These are phyloP conservation scores for Papilio elwesi DNA, from an alignment of 2,888 invertebrate genomes.

Conservation along the genomic window DNA sequence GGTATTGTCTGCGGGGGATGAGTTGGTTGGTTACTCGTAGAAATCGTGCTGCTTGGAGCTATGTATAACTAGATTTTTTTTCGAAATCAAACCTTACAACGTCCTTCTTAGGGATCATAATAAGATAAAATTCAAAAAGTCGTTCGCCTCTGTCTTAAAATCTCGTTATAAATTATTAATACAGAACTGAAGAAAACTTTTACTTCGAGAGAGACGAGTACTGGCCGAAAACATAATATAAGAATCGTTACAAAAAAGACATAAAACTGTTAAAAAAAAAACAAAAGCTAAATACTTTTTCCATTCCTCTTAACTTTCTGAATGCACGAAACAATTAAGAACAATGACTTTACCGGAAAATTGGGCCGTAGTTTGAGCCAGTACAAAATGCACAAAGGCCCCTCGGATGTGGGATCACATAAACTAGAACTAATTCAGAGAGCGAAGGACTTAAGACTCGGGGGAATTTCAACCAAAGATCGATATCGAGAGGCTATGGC, in stretches of 20 bases:
- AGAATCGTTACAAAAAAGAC: neutral
- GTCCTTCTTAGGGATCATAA: constrained; percentile 4
- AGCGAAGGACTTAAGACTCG: constrained; percentile 71
- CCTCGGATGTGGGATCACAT: constrained; percentile 55
- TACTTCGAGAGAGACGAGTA: too few relatives aligned
- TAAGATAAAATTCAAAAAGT: neutral
- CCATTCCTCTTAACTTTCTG: constrained; percentile 34
- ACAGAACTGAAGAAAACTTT: too few relatives aligned
- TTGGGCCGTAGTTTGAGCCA: constrained; percentile 16
- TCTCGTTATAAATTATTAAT: too few relatives aligned
- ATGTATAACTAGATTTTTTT: neutral
- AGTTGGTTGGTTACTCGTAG: constrained; percentile 44
- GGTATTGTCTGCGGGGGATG: constrained; percentile 74
- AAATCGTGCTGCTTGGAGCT: constrained; percentile 41
- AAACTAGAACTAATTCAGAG: constrained; percentile 75
- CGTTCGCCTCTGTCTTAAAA: too few relatives aligned
- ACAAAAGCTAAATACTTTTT: constrained; percentile 22
- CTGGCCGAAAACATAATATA: too few relatives aligned
- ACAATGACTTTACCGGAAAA: constrained; percentile 41
- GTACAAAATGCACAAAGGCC: constrained; percentile 47
- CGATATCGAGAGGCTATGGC: constrained; percentile 79
- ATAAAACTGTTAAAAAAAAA: neutral
- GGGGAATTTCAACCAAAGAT: constrained; percentile 77
- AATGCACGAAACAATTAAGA: constrained; percentile 46
- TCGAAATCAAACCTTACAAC: neutral